Evolutionary conservation across 2,113 vertebrate species (phyloP).

Genomic region (Ceyx margarethae): DNA sequence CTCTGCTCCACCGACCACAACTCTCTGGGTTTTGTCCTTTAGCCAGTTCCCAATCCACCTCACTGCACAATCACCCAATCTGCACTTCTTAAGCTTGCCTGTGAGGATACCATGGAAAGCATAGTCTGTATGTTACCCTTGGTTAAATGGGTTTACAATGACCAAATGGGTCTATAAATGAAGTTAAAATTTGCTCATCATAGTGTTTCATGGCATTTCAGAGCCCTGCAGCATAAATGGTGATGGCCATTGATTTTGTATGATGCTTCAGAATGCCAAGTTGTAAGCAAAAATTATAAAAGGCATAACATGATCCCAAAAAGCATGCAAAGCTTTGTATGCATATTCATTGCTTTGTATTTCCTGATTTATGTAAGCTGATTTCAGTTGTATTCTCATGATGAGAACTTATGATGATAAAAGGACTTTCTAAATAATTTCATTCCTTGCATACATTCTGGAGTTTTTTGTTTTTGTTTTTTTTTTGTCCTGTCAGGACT

Average conservation of each 20-base stretch:
- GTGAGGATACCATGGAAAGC: not conserved
- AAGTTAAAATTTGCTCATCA: not conserved
- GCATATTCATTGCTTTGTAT: not conserved
- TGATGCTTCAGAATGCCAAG: not conserved
- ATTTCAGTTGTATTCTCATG: not conserved
- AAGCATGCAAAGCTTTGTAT: not conserved
- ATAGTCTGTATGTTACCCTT: not conserved
- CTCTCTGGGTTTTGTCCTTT: no score
- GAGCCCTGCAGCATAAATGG: not conserved
- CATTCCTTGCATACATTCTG: not conserved
- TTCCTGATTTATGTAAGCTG: constrained; percentile 18
- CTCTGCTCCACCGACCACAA: no score
- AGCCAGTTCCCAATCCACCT: no score
- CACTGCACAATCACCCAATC: no score
- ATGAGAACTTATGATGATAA: not conserved
- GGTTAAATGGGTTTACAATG: not conserved
- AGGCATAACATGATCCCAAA: not conserved
- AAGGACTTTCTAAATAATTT: not conserved
- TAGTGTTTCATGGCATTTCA: not conserved
- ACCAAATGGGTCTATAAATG: not conserved
- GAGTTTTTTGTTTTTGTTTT: not conserved
- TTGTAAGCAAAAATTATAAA: constrained; percentile 19
- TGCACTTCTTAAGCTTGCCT: no score
- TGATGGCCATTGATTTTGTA: not conserved
- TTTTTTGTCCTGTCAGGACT: not conserved